Base-by-base conservation (phyloP, 2,888 invertebrate genomes). In the Pegoplata infirma region DNA sequence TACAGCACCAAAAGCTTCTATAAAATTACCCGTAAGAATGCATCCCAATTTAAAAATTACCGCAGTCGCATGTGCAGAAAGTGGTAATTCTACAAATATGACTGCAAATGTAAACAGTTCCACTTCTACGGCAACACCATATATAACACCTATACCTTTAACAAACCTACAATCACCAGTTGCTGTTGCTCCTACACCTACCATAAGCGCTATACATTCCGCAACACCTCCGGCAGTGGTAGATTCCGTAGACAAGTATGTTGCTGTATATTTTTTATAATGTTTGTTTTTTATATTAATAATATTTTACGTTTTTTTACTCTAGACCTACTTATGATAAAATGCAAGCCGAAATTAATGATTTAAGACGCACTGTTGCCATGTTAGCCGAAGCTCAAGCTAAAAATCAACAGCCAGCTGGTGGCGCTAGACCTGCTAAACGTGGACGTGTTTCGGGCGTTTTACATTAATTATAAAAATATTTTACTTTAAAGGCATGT, bases 311-410 rank as follows among this genome's bases (percentile, higher is more conserved):
- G n/a, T n/a, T n/a, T n/a, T n/a, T 5, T 47, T 47, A 8, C 19
- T 40, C 7, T 44, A 82, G 81, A 16, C 36, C 80, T 1, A 80
- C 82, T 8, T 83, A 85, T 17, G 83, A 84, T n/a, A 82, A 85
- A 64, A 82, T 88, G 69, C 85, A 86, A 44, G 83, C 82, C 2
- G 88, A 88, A 76, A 76, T 88, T 46, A 68, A 81, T 3, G 83
- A 85, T 46, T 71, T 88, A 64, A 81, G 84, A 5, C 86, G 87
- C n/a, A 84, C 83, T 1, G 86, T 88, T 8, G 87, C 84, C 1
- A 81, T 82, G 19, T 80, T 86, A 1, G 83, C 83, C 2, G 84
- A 83, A 44, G 84, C 82, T 0, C 81, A 80, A 25, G 63, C 81
- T 21, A 83, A 83, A 49, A 76, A 76, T 55, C 76, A 80, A 46